Percentiles rank a stretch among this genome's conserved stretches.
phyloP scores from a whole-genome alignment of 2,888 invertebrate genomes.

The Drosophila meridiana region DNA sequence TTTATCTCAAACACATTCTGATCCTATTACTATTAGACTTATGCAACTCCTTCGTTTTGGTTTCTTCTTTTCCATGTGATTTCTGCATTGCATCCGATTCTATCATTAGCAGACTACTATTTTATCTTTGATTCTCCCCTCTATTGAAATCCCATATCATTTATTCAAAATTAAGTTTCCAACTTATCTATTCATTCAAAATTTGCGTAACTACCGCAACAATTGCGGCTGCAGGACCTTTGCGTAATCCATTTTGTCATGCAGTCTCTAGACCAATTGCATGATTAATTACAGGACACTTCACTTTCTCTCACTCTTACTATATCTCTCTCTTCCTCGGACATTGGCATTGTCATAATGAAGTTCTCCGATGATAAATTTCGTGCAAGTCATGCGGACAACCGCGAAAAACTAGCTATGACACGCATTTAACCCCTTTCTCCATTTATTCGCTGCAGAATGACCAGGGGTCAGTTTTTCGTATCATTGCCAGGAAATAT shows the following conservation, averaged over 20 bases:
- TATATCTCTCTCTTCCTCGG: slow-evolving; percentile 15
- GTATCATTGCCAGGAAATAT: slow-evolving; percentile 56
- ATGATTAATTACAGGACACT: slow-evolving; percentile 65
- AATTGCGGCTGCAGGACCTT: slow-evolving; percentile 53
- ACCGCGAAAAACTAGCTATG: slow-evolving; percentile 59
- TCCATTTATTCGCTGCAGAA: slow-evolving; percentile 40
- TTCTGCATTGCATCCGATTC: not conserved
- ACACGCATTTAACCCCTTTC: slow-evolving; percentile 63
- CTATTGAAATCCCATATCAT: not conserved
- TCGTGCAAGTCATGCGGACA: slow-evolving; percentile 62
- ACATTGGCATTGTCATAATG: slow-evolving; percentile 42
- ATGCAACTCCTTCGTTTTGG: not conserved
- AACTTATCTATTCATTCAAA: not conserved
- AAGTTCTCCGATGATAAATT: slow-evolving; percentile 43
- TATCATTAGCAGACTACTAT: not conserved
- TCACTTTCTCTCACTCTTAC: slow-evolving; percentile 14
- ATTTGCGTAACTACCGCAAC: slow-evolving; percentile 43
- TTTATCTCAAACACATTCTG: not conserved
- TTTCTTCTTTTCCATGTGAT: not conserved
- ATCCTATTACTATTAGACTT: not conserved
- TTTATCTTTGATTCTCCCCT: not conserved
- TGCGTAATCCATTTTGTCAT: slow-evolving; percentile 66
- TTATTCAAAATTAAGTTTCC: not conserved
- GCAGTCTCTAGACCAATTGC: slow-evolving; percentile 63
- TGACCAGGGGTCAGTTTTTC: slow-evolving; percentile 67